Base-by-base conservation (phyloP, 64 coral and sea anemone genomes). In the Astreopora myriophthalma region DNA sequence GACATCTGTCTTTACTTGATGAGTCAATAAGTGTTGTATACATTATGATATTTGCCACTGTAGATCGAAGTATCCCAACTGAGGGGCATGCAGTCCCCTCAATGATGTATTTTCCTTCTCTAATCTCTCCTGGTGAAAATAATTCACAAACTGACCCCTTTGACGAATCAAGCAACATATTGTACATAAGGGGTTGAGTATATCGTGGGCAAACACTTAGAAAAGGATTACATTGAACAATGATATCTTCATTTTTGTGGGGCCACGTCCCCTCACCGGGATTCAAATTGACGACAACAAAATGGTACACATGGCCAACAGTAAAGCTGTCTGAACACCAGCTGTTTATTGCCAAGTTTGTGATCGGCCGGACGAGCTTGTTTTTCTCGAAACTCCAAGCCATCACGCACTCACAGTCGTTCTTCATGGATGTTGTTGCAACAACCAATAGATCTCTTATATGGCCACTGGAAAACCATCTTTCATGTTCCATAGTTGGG, bases 261-360 rank as follows among this genome's bases (percentile, higher is more conserved):
- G 88, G 88, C 75, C 48, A 89, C 5, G 11, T 14, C 25, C 57
- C 80, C 2, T 31, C 14, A 1, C 16, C 16, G 34, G 75, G 88
- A 49, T 52, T 80, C 63, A 65, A 55, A 80, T 70, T 25, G 61
- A 90, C 19, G 67, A 90, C 64, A 34, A 51, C 70, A 34, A 90
- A 90, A 19, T 70, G 16, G 62, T 80, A 90, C 17, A 64, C 55
- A 17, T 29, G 61, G 9, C 88, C 88, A 29, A 90, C 60, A 27
- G 51, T 23, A 40, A 90, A 90, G 6, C 74, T 68, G 2, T 74
- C 88, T 0, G 22, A 8, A 0, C 4, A 22, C 88, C 88, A 90
- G 74, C 88, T 90, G 35, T 90, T 90, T 22, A 23, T 52, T 68
- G 13, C n/a, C 20, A 90, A 78, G 75, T 80, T 90, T 69, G 88